Percentiles rank a stretch among this genome's conserved stretches.
Conservation (phyloP, 2,888 invertebrate genomes). For the Hofmannophila pseudospretella region DNA sequence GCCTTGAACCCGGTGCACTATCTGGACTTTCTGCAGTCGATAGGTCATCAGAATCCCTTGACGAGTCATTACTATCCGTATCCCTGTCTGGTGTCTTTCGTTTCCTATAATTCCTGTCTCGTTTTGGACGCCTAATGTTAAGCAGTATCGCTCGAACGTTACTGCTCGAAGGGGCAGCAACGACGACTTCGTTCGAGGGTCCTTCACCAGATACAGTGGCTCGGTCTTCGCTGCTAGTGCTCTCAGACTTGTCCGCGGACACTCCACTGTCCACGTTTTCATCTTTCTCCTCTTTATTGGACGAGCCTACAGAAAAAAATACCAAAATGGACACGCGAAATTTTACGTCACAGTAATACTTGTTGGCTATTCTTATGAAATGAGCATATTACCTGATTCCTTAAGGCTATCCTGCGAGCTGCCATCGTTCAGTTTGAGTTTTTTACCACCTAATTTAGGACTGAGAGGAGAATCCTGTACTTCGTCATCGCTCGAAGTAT, state of each 20-base stretch:
- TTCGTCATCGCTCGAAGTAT: constrained; percentile 63
- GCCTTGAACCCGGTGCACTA: constrained; percentile 22
- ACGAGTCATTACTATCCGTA: constrained; percentile 53
- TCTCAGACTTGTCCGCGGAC: constrained; percentile 69
- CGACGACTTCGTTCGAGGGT: constrained; percentile 54
- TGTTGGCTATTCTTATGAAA: not conserved
- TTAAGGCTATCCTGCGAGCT: constrained; percentile 64
- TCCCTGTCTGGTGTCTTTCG: constrained; percentile 59
- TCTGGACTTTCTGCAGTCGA: constrained; percentile 40
- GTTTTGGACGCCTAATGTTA: constrained; percentile 49
- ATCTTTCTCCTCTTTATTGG: constrained; percentile 39
- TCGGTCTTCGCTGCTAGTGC: constrained; percentile 60
- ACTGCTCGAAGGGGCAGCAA: constrained; percentile 55
- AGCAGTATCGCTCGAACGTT: constrained; percentile 52
- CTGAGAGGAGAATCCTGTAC: constrained; percentile 45
- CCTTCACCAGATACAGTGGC: constrained; percentile 33
- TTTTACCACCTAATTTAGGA: constrained; percentile 56
- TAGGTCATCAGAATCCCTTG: constrained; percentile 62
- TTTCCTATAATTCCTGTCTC: constrained; percentile 58
- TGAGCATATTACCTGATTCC: constrained; percentile 41
- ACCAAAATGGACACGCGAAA: constrained; percentile 33
- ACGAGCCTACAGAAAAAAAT: constrained; percentile 29
- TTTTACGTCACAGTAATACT: constrained; percentile 33
- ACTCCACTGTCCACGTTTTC: constrained; percentile 69
- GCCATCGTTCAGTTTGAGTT: constrained; percentile 66